Evolutionary conservation across 2,888 invertebrate genomes (phyloP).

Genomic region (Euzetes globulus): DNA sequence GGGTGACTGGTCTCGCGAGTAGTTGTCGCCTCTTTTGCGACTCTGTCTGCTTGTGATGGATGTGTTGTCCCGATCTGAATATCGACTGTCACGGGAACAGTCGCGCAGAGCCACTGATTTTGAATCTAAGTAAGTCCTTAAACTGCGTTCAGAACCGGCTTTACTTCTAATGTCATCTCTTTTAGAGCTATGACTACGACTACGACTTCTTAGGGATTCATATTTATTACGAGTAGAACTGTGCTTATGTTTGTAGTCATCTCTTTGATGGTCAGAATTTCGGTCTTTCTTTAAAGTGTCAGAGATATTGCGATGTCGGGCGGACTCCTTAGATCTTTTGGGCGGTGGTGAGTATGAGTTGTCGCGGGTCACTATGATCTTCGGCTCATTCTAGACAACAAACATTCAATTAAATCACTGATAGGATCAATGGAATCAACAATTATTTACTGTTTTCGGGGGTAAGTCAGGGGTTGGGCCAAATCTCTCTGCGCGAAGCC

Average conservation of each 20-base stretch:
- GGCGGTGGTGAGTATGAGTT: neutral
- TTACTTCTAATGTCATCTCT: neutral
- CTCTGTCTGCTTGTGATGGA: neutral
- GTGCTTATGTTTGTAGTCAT: neutral
- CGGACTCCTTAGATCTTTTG: neutral
- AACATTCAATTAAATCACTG: no score
- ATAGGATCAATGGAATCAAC: no score
- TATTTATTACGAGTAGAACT: neutral
- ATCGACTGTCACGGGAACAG: conserved; percentile 12
- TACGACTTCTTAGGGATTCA: neutral
- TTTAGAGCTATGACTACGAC: neutral
- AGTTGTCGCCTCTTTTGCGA: neutral
- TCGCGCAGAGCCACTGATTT: neutral
- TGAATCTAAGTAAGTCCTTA: neutral
- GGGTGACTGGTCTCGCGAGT: conserved; percentile 7
- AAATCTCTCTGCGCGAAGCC: neutral
- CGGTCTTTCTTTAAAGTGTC: neutral
- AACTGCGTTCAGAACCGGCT: neutral
- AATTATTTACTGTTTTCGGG: no score
- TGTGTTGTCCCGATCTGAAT: conserved; percentile 19
- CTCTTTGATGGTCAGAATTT: neutral
- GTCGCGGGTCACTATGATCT: neutral
- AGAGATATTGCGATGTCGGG: neutral
- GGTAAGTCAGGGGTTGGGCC: no score
- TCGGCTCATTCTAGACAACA: neutral